Evolutionary conservation across 2,113 vertebrate genomes (phyloP).

Genomic region (Burhinus oedicnemus): DNA sequence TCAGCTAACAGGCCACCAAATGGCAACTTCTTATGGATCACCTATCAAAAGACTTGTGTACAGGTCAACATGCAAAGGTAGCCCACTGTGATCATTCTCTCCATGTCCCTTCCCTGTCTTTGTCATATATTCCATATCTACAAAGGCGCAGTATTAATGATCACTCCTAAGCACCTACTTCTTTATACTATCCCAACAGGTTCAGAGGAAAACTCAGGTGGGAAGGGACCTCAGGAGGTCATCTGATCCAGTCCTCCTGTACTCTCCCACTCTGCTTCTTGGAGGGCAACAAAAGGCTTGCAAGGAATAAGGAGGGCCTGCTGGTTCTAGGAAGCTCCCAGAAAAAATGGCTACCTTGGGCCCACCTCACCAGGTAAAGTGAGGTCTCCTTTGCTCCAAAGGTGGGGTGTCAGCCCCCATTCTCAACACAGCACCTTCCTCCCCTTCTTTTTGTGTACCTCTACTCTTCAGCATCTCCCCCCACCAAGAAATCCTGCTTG

Average conservation of each 20-base stretch:
- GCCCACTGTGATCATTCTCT: not conserved
- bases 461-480: not conserved
- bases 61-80: not conserved
- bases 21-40: not conserved
- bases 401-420: not conserved
- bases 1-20: not conserved
- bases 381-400: not conserved
- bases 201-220: not conserved
- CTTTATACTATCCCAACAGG: not conserved
- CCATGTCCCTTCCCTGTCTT: not conserved
- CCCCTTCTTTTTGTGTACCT: not conserved
- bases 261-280: not conserved
- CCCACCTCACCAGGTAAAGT: not conserved
- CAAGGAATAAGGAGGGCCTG: not conserved
- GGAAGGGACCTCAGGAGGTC: not conserved
- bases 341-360: not conserved
- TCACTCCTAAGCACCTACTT: not conserved
- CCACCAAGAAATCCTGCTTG: not conserved
- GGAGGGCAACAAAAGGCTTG: not conserved
- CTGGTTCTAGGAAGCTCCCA: not conserved
- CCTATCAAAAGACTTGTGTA: not conserved
- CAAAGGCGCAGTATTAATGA: not conserved
- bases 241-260: not conserved
- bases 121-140: not conserved
- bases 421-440: not conserved